Evolutionary conservation across 2,797 vertebrate species (phyloP), one percentile per base, ranked within the genome.

Genomic region (Acipenser ruthenus): DNA sequence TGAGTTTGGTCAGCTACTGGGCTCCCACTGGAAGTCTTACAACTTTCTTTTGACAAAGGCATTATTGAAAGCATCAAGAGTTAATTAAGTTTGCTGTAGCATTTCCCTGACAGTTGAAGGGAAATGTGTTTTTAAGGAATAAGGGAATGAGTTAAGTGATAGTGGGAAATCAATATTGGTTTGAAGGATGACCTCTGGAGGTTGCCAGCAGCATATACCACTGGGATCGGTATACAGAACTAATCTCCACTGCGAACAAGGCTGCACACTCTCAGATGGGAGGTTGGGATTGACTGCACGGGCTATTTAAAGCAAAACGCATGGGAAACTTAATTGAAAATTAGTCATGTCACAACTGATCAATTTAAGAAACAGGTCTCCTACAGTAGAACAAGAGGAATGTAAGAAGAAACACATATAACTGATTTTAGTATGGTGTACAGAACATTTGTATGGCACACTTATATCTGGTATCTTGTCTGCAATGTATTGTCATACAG

Each of bases 61-160:
- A 60, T 73, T 69, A 52, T 60, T 69, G 72, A 71, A 69, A 66
- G 75, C 52, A 58, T 6, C 50, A 6, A 63, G 51, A 65, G 66
- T 67, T 80, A 78, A 84, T 84, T 85, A 79, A 71, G 74, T 81
- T 84, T 84, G 67, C 75, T 74, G 70, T 75, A 75, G 71, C 69
- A 13, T 56, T 73, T 60, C 23, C 71, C 71, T 70, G 49, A 69
- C 71, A 70, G 63, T 65, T 52, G 60, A 59, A 69, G 75, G 73
- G 66, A 73, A 71, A 72, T 67, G 58, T 51, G 53, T 70, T 68
- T 72, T 63, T 8, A 52, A 11, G 23, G 58, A 72, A 72, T 69
- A 68, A 23, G 72, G 69, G 68, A 79, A 80, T 64, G 74, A 84
- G 77, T 64, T 71, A 75, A 75, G 77, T 70, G 81, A 76, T 72